Percentiles rank a stretch among this genome's conserved stretches.
phyloP scores from a whole-genome alignment of 1,140 invertebrate species.

The Andrena cerasifolii region DNA sequence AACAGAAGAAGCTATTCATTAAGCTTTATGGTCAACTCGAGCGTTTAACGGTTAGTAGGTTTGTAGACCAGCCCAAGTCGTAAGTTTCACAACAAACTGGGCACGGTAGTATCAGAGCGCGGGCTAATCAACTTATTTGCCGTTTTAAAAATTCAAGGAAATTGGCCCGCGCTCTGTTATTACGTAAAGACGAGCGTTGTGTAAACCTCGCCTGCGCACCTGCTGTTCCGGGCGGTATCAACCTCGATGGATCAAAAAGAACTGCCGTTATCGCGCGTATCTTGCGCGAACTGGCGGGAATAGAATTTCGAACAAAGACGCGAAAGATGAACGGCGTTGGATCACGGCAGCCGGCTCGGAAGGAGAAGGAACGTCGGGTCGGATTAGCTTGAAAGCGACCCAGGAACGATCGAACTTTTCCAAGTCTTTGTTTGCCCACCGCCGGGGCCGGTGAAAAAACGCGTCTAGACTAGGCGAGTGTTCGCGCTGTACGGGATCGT shows the following conservation, averaged over 20 bases:
- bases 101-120: too few species aligned
- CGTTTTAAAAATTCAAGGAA: constrained; percentile 14
- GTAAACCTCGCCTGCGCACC: too few species aligned
- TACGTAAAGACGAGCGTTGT: too few species aligned
- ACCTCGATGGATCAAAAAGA: background rate
- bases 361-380: constrained; percentile 31
- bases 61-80: too few species aligned
- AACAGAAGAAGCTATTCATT: too few species aligned
- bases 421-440: constrained; percentile 58
- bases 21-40: too few species aligned
- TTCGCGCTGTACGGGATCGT: constrained; percentile 52
- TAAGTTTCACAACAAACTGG: too few species aligned
- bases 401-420: constrained; percentile 60
- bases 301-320: background rate
- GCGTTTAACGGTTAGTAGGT: too few species aligned
- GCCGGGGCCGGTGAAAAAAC: constrained; percentile 57
- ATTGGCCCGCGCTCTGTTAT: background rate
- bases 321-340: background rate
- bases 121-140: too few species aligned
- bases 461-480: constrained; percentile 62
- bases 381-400: constrained; percentile 60
- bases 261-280: background rate
- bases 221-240: background rate
- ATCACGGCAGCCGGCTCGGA: constrained; percentile 21
- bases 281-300: background rate